These are phyloP conservation scores for Cricetomys ansorgei DNA, from an alignment of 2,113 vertebrate genomes.

Conservation along the genomic window DNA sequence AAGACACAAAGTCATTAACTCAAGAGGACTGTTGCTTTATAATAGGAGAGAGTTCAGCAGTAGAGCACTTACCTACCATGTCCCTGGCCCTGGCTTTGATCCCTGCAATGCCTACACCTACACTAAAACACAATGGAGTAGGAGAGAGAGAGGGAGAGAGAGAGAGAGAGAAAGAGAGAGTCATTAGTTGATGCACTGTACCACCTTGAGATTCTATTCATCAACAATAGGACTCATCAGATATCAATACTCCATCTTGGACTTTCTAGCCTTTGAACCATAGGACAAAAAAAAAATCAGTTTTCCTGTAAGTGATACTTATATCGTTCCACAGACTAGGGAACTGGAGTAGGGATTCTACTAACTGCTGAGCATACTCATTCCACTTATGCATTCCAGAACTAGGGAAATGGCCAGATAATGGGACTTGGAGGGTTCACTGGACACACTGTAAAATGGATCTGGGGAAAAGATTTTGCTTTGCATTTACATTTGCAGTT, in stretches of 20 bases:
- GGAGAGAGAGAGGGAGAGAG: no score
- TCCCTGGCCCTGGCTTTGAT: not conserved
- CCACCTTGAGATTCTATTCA: not conserved
- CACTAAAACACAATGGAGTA: not conserved
- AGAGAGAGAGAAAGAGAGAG: no score
- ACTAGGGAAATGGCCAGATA: not conserved
- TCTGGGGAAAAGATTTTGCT: not conserved
- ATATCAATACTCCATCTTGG: not conserved
- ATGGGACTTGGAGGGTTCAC: not conserved
- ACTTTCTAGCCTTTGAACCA: not conserved
- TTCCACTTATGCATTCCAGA: not conserved
- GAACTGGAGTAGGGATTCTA: not conserved
- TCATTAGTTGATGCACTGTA: no score
- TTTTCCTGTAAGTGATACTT: not conserved
- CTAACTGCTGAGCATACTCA: not conserved
- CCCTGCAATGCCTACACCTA: no score
- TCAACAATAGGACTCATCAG: not conserved
- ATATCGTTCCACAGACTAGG: not conserved
- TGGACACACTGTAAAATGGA: not conserved
- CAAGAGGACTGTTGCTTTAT: not conserved
- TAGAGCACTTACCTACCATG: not conserved
- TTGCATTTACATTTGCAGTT: not conserved
- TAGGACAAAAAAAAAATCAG: not conserved
- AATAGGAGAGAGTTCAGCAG: not conserved
- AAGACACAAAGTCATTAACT: not conserved